Evolutionary conservation across 2,888 invertebrate species (phyloP), one percentile per base, ranked within the genome.

Genomic region (Scaptodrosophila latifasciaeformis): DNA sequence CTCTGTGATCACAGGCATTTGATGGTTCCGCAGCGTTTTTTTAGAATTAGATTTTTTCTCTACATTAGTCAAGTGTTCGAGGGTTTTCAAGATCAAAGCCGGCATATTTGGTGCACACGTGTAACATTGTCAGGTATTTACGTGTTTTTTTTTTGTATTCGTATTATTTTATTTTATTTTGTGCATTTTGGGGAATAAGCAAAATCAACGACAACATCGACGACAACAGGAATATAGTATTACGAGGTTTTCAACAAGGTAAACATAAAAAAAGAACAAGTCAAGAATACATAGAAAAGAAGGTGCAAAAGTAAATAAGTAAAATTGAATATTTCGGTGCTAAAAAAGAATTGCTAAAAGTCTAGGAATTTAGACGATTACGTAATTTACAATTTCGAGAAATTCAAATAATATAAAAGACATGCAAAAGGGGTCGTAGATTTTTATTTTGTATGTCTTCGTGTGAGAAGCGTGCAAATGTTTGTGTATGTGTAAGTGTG

Each of bases 1-100:
- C 81, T 88, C 88, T 84, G 87, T 88, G 77, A 82, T 81, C 55
- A 62, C 47, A 18, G 79, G 70, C 51, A 83, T 52, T 52, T 80
- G 82, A 64, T 70, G 66, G 59, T 62, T 54, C 46, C 58, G 60
- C 44, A 67, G 78, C 69, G 58, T 54, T 19, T 77, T 70, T 79
- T 79, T 81, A 49, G 79, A 82, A 76, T 79, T 70, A 67, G 78
- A 79, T 75, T 79, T 82, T 67, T 72, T 76, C 69, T 81, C 81
- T 82, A 62, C 62, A 74, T 74, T 82, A 77, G 70, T 70, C 52
- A 54, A 43, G 47, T n/a, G 6, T 37, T 42, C 9, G 21, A 17
- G 31, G 48, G 42, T 17, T n/a, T n/a, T n/a, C n/a, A n/a, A n/a
- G n/a, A n/a, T n/a, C n/a, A n/a, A n/a, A n/a, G n/a, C n/a, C n/a